These are phyloP conservation scores for Arrhopalites spinosus DNA, from an alignment of 2,888 invertebrate genomes.

Conservation along the genomic window DNA sequence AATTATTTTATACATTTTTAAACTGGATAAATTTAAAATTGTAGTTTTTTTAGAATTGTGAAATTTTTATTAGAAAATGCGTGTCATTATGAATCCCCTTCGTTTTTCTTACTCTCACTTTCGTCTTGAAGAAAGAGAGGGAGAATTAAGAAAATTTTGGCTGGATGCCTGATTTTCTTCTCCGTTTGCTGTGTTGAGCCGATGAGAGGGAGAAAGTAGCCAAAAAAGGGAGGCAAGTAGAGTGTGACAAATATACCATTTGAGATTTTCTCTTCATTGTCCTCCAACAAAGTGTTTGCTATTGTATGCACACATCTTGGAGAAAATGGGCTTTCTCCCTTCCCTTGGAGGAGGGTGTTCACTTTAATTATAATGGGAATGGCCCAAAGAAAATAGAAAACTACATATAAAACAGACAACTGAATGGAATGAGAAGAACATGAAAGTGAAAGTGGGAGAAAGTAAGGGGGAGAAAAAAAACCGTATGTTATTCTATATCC, in stretches of 20 bases:
- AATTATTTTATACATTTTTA: too few relatives aligned
- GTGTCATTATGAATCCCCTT: too few relatives aligned
- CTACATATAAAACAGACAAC: too few relatives aligned
- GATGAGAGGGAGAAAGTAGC: neutral
- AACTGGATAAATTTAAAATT: too few relatives aligned
- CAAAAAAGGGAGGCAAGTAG: constrained; percentile 12
- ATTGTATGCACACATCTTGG: too few relatives aligned
- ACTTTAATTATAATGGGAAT: neutral
- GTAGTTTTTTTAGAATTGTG: too few relatives aligned
- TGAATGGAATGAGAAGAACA: too few relatives aligned
- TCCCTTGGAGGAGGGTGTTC: neutral
- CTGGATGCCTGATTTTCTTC: constrained; percentile 2
- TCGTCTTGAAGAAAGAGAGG: constrained; percentile 19
- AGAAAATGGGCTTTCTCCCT: neutral
- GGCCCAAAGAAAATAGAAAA: neutral
- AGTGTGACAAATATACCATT: constrained; percentile 24
- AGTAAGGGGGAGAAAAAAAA: neutral
- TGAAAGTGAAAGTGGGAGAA: neutral
- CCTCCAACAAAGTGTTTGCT: neutral
- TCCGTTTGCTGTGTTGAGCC: neutral
- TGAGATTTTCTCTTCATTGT: neutral
- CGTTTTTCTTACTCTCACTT: too few relatives aligned
- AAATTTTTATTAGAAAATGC: too few relatives aligned
- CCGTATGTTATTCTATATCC: neutral
- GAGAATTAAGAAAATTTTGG: constrained; percentile 22